phyloP scores from a whole-genome alignment of 1,140 invertebrate genomes.

The Drosophila pseudoobscura region DNA sequence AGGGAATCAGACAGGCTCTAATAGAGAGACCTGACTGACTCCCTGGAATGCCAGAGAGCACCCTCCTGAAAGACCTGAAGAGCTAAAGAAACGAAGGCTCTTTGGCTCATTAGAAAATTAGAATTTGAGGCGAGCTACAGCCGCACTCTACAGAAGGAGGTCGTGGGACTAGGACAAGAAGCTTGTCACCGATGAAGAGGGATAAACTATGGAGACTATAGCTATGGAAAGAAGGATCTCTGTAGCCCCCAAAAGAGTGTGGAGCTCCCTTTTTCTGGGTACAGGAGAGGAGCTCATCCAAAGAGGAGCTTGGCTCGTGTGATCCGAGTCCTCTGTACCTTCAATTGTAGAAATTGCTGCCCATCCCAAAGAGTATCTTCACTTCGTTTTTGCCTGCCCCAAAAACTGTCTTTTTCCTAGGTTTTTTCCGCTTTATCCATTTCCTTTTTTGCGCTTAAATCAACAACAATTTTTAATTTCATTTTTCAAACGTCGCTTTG shows the following conservation, averaged over 20 bases:
- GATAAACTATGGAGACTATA: no score
- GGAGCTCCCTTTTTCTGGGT: no score
- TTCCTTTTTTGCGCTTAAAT: conserved; percentile 56
- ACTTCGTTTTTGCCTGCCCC: not conserved
- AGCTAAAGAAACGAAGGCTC: conserved; percentile 10
- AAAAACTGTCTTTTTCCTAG: not conserved
- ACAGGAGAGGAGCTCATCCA: no score
- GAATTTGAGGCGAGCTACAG: conserved; percentile 21
- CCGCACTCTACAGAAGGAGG: not conserved
- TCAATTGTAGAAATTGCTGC: no score
- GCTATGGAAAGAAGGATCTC: no score
- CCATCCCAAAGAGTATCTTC: not conserved
- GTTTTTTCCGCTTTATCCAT: conserved; percentile 35
- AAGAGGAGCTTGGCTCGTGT: no score
- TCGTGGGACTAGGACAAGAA: not conserved
- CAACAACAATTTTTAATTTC: conserved; percentile 78
- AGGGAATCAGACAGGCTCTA: conserved; percentile 1
- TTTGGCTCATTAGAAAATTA: conserved; percentile 66
- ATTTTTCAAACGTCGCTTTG: conserved; percentile 79
- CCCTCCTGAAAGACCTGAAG: conserved; percentile 1
- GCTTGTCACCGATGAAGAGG: not conserved
- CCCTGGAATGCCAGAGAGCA: conserved; percentile 4
- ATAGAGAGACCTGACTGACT: conserved; percentile 5
- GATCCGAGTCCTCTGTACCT: no score
- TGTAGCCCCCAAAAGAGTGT: no score